Conservation (phyloP, 2,113 vertebrate genomes). For the Morone chrysops region DNA sequence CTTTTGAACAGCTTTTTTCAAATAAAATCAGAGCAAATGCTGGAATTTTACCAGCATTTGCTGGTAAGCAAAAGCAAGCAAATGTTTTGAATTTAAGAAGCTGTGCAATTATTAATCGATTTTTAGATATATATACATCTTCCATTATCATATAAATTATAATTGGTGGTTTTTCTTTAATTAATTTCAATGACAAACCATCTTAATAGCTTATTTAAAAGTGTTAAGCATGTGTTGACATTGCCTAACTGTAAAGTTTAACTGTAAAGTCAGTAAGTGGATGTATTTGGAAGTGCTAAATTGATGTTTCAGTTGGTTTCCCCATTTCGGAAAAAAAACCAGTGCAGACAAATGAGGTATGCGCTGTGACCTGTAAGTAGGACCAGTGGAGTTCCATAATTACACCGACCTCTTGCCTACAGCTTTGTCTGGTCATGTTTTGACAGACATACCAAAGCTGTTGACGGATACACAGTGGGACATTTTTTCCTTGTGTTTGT, state of each 20-base stretch:
- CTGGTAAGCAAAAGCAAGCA: too few species aligned
- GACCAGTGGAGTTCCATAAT: conserved; percentile 53
- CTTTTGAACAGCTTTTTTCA: neutral
- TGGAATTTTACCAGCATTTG: too few species aligned
- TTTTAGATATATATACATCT: too few species aligned
- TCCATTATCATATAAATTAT: too few species aligned
- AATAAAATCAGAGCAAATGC: too few species aligned
- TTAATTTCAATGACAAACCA: too few species aligned
- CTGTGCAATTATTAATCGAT: neutral
- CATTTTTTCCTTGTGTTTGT: conserved; percentile 53
- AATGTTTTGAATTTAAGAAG: neutral
- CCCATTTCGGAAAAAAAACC: conserved; percentile 26
- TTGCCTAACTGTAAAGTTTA: neutral
- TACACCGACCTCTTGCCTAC: conserved; percentile 57
- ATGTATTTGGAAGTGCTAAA: neutral
- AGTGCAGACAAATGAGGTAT: conserved; percentile 53
- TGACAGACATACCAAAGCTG: conserved; percentile 74
- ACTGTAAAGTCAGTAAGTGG: neutral
- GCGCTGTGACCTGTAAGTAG: conserved; percentile 58
- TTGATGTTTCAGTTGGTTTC: neutral
- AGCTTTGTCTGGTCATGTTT: conserved; percentile 72
- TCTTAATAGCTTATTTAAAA: neutral
- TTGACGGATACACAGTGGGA: conserved; percentile 57
- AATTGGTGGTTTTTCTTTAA: too few species aligned
- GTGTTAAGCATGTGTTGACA: neutral